A percentile compares a stretch with the other conserved stretches of the same genome.
phyloP scores from a whole-genome alignment of 1,140 invertebrate species.

The Drosophila teissieri region DNA sequence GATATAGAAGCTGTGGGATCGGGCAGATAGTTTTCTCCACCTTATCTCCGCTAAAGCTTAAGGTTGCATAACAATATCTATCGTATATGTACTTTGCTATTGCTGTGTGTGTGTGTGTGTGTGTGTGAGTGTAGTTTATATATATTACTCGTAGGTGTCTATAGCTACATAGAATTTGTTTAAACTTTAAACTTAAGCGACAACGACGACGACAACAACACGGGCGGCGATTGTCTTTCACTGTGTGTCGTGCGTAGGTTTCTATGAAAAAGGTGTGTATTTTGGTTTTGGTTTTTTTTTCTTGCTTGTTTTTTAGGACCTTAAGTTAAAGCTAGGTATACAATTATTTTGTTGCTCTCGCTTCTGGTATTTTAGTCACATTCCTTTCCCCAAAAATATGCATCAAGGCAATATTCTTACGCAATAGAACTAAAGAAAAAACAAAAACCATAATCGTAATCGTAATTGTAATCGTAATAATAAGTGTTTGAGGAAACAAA shows the following conservation, averaged over 20 bases:
- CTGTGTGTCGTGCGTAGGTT: constrained; percentile 25
- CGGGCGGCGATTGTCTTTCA: constrained; percentile 50
- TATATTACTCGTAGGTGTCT: constrained; percentile 20
- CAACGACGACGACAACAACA: constrained; percentile 52
- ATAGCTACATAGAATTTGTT: constrained; percentile 29
- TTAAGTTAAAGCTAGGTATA: constrained; percentile 33
- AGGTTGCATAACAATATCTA: constrained; percentile 57
- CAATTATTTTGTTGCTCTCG: constrained; percentile 31
- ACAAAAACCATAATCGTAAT: constrained; percentile 8
- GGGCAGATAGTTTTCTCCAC: constrained; percentile 9
- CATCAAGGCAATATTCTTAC: constrained; percentile 13
- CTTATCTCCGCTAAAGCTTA: constrained; percentile 37
- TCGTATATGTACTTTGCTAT: constrained; percentile 38
- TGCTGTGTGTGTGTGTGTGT: constrained; percentile 44
- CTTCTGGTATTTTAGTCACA: constrained; percentile 9
- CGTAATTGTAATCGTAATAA: background rate
- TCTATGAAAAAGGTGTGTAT: background rate
- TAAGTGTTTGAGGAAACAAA: constrained; percentile 15
- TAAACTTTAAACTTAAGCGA: constrained; percentile 47
- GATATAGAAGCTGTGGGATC: constrained; percentile 3
- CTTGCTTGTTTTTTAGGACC: background rate
- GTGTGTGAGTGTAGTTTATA: constrained; percentile 7
- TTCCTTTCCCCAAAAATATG: constrained; percentile 4
- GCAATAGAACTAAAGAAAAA: constrained; percentile 10
- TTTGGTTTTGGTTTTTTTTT: background rate